Percentiles rank a stretch among this genome's conserved stretches.
Conservation (phyloP, 2,888 invertebrate genomes). For the Ophion slaviceki region DNA sequence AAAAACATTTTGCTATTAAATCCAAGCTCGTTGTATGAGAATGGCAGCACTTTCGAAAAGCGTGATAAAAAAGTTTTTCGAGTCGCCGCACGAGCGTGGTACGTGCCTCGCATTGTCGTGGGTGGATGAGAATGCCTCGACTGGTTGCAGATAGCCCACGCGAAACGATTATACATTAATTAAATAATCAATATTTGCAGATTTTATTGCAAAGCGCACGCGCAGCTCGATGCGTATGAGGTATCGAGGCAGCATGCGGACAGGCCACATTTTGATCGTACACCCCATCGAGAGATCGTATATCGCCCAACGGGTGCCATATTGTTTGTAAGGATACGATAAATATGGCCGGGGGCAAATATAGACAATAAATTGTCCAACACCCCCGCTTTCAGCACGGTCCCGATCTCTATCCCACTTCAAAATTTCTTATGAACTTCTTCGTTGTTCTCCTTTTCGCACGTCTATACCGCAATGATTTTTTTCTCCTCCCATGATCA, state of each 20-base stretch:
- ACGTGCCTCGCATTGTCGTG: slow-evolving; percentile 43
- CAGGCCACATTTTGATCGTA: slow-evolving; percentile 76
- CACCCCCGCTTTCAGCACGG: slow-evolving; percentile 79
- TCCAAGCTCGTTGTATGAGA: not conserved
- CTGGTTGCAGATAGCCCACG: slow-evolving; percentile 71
- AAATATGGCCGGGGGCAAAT: slow-evolving; percentile 82
- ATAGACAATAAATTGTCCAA: slow-evolving; percentile 82
- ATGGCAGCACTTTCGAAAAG: slow-evolving; percentile 59
- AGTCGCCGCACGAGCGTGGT: slow-evolving; percentile 66
- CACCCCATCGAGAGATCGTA: slow-evolving; percentile 73
- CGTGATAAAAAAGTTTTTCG: slow-evolving; percentile 35
- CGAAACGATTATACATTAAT: slow-evolving; percentile 80
- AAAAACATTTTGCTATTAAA: not conserved
- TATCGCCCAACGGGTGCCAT: slow-evolving; percentile 81
- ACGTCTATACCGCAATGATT: not conserved
- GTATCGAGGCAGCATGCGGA: slow-evolving; percentile 31
- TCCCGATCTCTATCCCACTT: slow-evolving; percentile 23
- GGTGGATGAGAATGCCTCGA: slow-evolving; percentile 38
- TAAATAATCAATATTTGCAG: slow-evolving; percentile 83
- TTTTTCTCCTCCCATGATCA: not conserved
- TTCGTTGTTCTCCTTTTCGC: not conserved
- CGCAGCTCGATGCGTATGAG: slow-evolving; percentile 40
- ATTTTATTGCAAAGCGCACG: slow-evolving; percentile 78
- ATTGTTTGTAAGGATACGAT: slow-evolving; percentile 82
- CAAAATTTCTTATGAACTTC: slow-evolving; percentile 1